Conservation (phyloP, 1,140 invertebrate genomes). For the Trigoniulus corallinus region DNA sequence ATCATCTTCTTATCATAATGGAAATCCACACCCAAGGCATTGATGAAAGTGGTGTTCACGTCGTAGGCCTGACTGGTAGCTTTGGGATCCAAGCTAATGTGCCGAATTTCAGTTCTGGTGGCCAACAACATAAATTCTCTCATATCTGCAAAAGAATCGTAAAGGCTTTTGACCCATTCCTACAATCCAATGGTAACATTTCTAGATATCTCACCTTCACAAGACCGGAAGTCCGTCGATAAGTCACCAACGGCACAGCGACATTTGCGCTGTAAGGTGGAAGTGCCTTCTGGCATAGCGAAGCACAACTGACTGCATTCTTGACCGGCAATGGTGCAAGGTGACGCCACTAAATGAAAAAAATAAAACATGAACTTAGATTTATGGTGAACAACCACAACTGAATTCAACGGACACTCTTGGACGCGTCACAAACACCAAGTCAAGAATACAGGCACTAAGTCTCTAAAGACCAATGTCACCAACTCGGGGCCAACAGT, state of each 20-base stretch:
- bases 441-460: no score
- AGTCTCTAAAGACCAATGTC: no score
- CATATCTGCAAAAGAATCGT: constrained; percentile 33
- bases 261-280: constrained; percentile 42
- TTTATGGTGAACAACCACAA: background rate
- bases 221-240: constrained; percentile 41
- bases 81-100: constrained; percentile 63
- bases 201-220: constrained; percentile 26
- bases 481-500: no score
- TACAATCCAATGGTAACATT: background rate
- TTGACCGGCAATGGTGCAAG: constrained; percentile 41
- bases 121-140: constrained; percentile 82
- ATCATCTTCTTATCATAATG: constrained; percentile 60
- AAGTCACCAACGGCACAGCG: constrained; percentile 76
- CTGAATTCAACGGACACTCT: background rate
- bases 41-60: constrained; percentile 70
- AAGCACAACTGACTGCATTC: constrained; percentile 93
- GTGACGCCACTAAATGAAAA: constrained; percentile 40
- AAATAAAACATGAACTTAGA: constrained; percentile 10
- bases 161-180: background rate
- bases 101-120: constrained; percentile 76
- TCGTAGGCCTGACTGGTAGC: constrained; percentile 67
- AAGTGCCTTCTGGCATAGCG: constrained; percentile 31
- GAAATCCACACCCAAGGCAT: constrained; percentile 92
- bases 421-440: no score